phyloP scores from a whole-genome alignment of 2,113 vertebrate species.

The Anguilla japonica region DNA sequence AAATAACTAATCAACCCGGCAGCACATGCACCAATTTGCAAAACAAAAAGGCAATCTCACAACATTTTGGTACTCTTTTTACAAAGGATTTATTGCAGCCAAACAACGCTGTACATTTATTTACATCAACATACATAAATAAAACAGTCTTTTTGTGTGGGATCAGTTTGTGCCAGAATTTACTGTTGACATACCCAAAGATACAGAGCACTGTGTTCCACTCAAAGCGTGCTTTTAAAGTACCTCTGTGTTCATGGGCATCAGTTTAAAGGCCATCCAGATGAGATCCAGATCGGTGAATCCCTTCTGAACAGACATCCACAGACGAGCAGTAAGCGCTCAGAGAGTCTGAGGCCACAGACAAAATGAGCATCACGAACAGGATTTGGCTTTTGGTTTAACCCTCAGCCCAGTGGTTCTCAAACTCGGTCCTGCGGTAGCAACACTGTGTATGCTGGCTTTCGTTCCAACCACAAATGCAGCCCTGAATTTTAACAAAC shows the following conservation, averaged over 20 bases:
- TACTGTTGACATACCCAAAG: not conserved
- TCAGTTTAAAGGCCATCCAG: not conserved
- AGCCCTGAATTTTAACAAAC: no score
- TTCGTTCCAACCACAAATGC: no score
- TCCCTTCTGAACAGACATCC: not conserved
- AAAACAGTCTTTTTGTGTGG: conserved; percentile 52
- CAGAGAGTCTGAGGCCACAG: not conserved
- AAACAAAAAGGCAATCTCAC: not conserved
- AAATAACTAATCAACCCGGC: not conserved
- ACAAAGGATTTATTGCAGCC: conserved; percentile 88
- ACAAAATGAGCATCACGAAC: not conserved
- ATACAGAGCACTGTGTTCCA: not conserved
- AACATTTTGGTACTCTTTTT: conserved; percentile 27
- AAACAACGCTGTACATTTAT: conserved; percentile 77
- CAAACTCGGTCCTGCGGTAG: no score
- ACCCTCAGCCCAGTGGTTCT: no score
- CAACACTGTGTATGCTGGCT: no score
- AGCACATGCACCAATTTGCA: not conserved
- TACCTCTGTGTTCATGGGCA: not conserved
- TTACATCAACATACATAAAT: conserved; percentile 87
- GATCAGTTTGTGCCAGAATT: conserved; percentile 36
- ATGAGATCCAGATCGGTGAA: not conserved
- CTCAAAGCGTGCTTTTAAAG: not conserved
- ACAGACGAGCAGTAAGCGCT: not conserved
- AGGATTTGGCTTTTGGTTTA: not conserved